These are phyloP conservation scores for Passerculus sandwichensis DNA, from an alignment of 2,797 vertebrate species.

Conservation along the genomic window DNA sequence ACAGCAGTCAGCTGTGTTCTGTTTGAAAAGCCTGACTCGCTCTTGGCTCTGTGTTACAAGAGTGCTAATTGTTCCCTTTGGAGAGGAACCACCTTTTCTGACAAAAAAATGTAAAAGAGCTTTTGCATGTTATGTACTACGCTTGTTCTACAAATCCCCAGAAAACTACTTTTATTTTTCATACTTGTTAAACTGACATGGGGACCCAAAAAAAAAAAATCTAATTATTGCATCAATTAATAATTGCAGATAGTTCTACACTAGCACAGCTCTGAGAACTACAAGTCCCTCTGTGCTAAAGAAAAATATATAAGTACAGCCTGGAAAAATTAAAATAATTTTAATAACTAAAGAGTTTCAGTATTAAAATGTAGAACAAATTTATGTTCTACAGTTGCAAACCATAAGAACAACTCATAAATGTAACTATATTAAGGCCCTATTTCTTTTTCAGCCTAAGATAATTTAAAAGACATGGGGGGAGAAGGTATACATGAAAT, in stretches of 20 bases:
- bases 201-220: background rate
- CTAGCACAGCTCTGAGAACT: background rate
- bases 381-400: background rate
- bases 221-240: background rate
- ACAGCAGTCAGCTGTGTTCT: background rate
- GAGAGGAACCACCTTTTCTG: background rate
- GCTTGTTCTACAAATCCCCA: background rate
- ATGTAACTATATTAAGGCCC: background rate
- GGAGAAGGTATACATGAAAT: background rate
- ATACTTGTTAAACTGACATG: background rate
- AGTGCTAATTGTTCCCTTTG: background rate
- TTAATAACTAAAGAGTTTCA: background rate
- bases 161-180: background rate
- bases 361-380: background rate
- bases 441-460: background rate
- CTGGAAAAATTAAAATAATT: background rate
- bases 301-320: background rate
- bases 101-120: background rate
- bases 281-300: background rate
- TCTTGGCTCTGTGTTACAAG: background rate
- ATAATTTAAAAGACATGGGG: background rate
- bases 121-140: background rate
- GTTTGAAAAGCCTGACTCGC: background rate
- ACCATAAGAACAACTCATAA: background rate
- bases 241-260: background rate